Evolutionary conservation across 2,797 vertebrate genomes (phyloP).

Genomic region (Trachops cirrhosus): DNA sequence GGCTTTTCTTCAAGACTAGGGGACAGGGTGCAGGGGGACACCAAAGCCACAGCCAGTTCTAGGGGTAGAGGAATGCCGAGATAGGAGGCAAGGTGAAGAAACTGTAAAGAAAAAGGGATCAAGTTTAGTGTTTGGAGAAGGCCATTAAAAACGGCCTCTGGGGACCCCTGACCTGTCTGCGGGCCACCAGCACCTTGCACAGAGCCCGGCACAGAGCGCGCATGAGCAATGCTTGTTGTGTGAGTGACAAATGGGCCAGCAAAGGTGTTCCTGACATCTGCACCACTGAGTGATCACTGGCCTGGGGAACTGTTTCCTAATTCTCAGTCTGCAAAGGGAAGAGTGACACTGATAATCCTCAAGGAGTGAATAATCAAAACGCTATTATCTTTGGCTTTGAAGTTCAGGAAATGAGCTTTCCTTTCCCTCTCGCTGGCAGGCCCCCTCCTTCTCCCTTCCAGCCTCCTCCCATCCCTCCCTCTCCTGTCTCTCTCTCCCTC

Average conservation of each 20-base stretch:
- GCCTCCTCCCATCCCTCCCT: background rate
- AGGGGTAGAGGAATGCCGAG: background rate
- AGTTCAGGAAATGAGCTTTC: background rate
- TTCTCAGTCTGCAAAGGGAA: background rate
- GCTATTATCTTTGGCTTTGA: background rate
- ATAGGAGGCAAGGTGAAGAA: background rate
- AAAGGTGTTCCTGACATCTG: background rate
- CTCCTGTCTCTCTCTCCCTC: background rate
- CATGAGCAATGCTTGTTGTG: background rate
- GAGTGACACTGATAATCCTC: background rate
- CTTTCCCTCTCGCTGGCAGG: background rate
- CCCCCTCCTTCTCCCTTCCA: background rate
- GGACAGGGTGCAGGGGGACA: background rate
- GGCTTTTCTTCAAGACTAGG: background rate
- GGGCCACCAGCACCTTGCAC: background rate
- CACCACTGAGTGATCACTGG: background rate
- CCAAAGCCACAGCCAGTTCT: background rate
- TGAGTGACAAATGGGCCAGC: background rate
- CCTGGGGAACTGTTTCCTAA: background rate
- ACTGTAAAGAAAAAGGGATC: background rate
- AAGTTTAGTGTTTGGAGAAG: background rate
- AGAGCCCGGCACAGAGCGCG: background rate
- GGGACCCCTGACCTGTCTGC: background rate
- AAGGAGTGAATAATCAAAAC: background rate
- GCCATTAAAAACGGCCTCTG: background rate